A percentile compares a stretch with the other conserved stretches of the same genome.
phyloP scores from a whole-genome alignment of 1,140 invertebrate genomes.

The Cardiocondyla obscurior region DNA sequence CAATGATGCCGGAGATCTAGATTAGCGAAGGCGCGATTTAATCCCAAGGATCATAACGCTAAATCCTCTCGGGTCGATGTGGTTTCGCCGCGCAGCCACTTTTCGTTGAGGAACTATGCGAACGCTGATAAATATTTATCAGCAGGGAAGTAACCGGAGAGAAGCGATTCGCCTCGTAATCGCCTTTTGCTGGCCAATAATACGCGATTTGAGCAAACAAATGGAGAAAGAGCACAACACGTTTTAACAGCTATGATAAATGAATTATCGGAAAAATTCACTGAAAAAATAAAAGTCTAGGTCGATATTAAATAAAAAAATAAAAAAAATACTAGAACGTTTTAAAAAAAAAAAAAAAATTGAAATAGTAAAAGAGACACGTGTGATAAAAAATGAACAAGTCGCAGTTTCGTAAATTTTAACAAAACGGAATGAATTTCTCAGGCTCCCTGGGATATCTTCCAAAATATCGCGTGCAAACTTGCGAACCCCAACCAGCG shows the following conservation, averaged over 20 bases:
- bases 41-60: constrained; percentile 27
- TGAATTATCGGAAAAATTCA: neutral
- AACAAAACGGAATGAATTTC: neutral
- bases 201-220: neutral
- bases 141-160: neutral
- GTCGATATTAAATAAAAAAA: neutral
- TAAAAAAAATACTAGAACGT: neutral
- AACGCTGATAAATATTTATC: constrained; percentile 44
- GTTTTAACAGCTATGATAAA: neutral
- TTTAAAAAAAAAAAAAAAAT: neutral
- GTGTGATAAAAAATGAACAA: neutral
- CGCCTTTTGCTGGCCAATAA: constrained; percentile 19
- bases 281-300: neutral
- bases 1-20: neutral
- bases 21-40: constrained; percentile 36
- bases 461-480: neutral
- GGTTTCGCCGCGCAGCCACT: constrained; percentile 14
- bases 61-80: constrained; percentile 23
- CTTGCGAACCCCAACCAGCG: neutral
- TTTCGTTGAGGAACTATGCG: constrained; percentile 1
- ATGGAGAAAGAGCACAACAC: neutral
- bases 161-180: constrained; percentile 24
- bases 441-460: no score
- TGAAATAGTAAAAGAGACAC: neutral
- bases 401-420: neutral